A percentile compares a stretch with the other conserved stretches of the same genome.
Evolutionary conservation across 1,140 invertebrate genomes (phyloP).

Genomic region (Notospermus geniculatus): DNA sequence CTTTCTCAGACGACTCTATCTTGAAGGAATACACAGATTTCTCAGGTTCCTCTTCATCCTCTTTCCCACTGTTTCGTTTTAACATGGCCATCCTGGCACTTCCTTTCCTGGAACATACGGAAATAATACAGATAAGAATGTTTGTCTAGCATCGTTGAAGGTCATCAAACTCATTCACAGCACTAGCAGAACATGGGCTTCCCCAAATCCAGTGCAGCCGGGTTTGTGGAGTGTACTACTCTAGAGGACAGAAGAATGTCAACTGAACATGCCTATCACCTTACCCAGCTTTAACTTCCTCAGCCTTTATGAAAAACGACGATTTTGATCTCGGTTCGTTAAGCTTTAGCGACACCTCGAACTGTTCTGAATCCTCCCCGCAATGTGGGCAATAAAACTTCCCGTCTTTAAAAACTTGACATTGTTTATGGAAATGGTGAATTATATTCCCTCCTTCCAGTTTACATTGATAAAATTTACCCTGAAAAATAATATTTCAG

Average conservation of each 20-base stretch:
- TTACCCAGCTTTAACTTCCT: not conserved
- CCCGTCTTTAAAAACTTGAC: slow-evolving; percentile 64
- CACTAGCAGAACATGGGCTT: too few species aligned
- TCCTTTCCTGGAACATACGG: slow-evolving; percentile 8
- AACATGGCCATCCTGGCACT: slow-evolving; percentile 27
- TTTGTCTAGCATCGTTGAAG: too few species aligned
- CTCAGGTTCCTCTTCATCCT: not conserved
- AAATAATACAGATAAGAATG: too few species aligned
- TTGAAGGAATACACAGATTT: slow-evolving; percentile 20
- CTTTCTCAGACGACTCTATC: slow-evolving; percentile 28
- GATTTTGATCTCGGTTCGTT: slow-evolving; percentile 58
- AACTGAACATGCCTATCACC: too few species aligned
- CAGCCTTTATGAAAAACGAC: slow-evolving; percentile 63
- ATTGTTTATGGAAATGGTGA: slow-evolving; percentile 73
- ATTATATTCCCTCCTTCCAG: slow-evolving; percentile 51
- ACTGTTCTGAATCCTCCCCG: slow-evolving; percentile 62
- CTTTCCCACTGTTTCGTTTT: too few species aligned
- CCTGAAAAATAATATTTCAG: slow-evolving; percentile 57
- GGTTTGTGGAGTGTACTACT: too few species aligned
- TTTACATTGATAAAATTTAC: slow-evolving; percentile 71
- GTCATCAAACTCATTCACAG: too few species aligned
- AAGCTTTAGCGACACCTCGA: slow-evolving; percentile 64
- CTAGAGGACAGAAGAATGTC: too few species aligned
- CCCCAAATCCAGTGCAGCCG: too few species aligned
- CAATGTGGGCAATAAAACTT: slow-evolving; percentile 74